A percentile compares a stretch with the other conserved stretches of the same genome.
Conservation (phyloP, 2,113 vertebrate species). For the Zingel zingel region DNA sequence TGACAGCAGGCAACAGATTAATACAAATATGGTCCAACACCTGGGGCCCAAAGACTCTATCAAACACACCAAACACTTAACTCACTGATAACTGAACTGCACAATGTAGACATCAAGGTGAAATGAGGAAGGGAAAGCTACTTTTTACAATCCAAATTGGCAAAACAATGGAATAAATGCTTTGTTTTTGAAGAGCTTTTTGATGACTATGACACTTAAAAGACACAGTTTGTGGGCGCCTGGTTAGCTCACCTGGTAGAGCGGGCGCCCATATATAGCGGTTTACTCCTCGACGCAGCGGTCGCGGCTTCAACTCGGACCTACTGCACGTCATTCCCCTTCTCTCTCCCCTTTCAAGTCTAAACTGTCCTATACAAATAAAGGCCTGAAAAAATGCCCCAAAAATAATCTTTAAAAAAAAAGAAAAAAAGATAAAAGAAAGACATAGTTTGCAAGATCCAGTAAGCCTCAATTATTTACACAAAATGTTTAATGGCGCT, state of each 20-base stretch:
- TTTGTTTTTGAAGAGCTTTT: background rate
- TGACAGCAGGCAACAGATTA: conserved; percentile 69
- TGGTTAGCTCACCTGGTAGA: no score
- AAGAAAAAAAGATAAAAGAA: no score
- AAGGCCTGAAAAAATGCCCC: no score
- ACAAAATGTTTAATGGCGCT: background rate
- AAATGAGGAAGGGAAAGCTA: background rate
- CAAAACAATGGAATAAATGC: background rate
- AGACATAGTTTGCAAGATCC: background rate
- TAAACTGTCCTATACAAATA: no score
- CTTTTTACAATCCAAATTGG: background rate
- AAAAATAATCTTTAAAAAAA: no score
- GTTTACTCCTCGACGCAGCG: no score
- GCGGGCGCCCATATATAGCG: no score
- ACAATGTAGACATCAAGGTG: conserved; percentile 2
- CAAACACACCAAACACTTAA: conserved; percentile 23
- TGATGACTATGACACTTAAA: background rate
- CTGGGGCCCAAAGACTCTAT: conserved; percentile 41
- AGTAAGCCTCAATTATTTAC: background rate
- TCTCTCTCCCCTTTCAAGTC: no score
- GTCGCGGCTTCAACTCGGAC: no score
- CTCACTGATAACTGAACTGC: conserved; percentile 22
- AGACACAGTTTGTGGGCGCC: no score
- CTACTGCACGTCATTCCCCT: no score
- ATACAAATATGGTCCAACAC: conserved; percentile 61